Base-by-base conservation (phyloP, 2,888 invertebrate genomes). In the Archips crataeganus region DNA sequence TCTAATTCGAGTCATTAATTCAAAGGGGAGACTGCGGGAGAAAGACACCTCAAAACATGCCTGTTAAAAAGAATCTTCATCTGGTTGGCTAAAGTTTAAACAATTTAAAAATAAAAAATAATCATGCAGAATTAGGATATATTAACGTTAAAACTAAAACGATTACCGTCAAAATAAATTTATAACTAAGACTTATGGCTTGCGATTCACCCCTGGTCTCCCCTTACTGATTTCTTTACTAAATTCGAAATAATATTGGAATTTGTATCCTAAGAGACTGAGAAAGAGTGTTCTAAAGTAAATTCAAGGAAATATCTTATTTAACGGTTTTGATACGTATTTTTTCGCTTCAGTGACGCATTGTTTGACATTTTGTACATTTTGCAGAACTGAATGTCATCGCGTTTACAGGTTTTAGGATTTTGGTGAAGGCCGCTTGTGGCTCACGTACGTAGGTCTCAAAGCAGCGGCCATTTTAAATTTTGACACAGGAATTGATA, bases 251-350 rank as follows among this genome's bases (percentile, higher is more conserved):
- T 84, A 83, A 86, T 85, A 85, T 89, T 89, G 86, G 86, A 90
- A 89, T 86, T 87, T 88, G 86, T 86, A 93, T 89, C 92, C 86
- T 88, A 93, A 90, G 93, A 94, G 94, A 94, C 94, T 94, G 94
- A 94, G 83, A 88, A 82, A 87, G 87, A 87, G 94, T 94, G 94
- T 94, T 94, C 94, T 90, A 89, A 90, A 87, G 82, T 87, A 85
- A 88, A 88, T 77, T 74, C 74, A 74, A 74, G 54, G 49, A 70
- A 65, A 49, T 69, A 68, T 63, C 64, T 74, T 65, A 65, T 74
- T 74, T 74, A 74, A 74, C 60, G 74, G 74, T 70, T 74, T 70
- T 74, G 74, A 74, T 74, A 74, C 60, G 74, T 70, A 70, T 70
- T 45, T 74, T 74, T 74, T 74, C 69, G 74, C 74, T 74, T 74